These are phyloP conservation scores for Tinea trinotella DNA, from an alignment of 2,888 invertebrate species.

Conservation along the genomic window DNA sequence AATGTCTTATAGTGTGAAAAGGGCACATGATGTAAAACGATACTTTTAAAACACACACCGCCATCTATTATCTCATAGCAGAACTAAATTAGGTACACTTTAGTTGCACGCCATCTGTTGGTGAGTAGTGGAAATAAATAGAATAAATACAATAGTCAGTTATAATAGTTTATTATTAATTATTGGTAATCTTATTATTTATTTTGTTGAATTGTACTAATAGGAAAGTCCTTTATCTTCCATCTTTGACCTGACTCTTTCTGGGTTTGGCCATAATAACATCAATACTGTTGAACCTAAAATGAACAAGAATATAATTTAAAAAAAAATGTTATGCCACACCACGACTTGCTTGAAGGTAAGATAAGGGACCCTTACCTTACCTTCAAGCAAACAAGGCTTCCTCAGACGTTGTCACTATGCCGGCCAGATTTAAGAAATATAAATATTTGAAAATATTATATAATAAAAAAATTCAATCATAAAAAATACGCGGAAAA, in stretches of 20 bases:
- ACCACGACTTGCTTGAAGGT: too few relatives aligned
- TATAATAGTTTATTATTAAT: too few relatives aligned
- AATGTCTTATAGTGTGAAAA: too few relatives aligned
- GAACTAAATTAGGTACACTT: neutral
- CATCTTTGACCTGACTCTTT: slow-evolving; percentile 45
- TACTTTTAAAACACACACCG: neutral
- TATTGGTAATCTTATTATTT: neutral
- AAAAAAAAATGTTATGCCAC: neutral
- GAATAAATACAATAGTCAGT: neutral
- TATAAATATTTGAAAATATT: too few relatives aligned
- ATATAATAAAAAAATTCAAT: too few relatives aligned
- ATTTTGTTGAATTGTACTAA: slow-evolving; percentile 11
- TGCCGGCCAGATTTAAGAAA: too few relatives aligned
- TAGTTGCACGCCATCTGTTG: neutral
- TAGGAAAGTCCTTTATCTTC: slow-evolving; percentile 51
- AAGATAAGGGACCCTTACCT: too few relatives aligned
- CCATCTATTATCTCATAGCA: neutral
- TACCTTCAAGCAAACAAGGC: too few relatives aligned
- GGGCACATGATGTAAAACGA: too few relatives aligned
- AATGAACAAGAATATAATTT: slow-evolving; percentile 22
- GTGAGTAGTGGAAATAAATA: neutral
- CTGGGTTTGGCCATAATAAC: slow-evolving; percentile 57
- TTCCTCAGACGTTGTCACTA: too few relatives aligned
- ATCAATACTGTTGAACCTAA: slow-evolving; percentile 51
- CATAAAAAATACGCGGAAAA: too few relatives aligned